These are phyloP conservation scores for Melospiza georgiana DNA, from an alignment of 2,113 vertebrate species.

Conservation along the genomic window DNA sequence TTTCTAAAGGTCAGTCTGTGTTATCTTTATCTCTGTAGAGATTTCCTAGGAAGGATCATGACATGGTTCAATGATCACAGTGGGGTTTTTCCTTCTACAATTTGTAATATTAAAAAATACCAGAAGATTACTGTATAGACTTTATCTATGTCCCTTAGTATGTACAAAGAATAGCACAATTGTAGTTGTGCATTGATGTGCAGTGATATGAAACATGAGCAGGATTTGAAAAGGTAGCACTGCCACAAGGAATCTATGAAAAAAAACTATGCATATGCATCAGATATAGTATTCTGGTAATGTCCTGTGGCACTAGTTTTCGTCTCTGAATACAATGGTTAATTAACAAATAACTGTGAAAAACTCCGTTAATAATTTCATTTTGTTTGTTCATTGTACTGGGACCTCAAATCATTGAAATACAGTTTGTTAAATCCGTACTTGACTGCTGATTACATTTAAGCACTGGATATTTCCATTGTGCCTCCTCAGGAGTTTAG, in stretches of 20 bases:
- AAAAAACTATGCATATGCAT: constrained; percentile 57
- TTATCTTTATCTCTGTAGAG: constrained; percentile 70
- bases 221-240: constrained; percentile 62
- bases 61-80: constrained; percentile 71
- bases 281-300: constrained; percentile 61
- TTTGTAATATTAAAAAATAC: constrained; percentile 75
- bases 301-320: constrained; percentile 58
- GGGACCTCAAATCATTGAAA: constrained; percentile 34
- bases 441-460: constrained; percentile 8
- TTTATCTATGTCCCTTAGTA: constrained; percentile 63
- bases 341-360: constrained; percentile 71
- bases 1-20: constrained; percentile 69
- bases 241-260: constrained; percentile 58
- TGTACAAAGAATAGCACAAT: constrained; percentile 66
- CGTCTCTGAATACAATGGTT: constrained; percentile 42
- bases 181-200: constrained; percentile 74
- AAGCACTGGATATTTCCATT: neutral
- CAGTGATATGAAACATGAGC: constrained; percentile 73
- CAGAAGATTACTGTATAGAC: constrained; percentile 71
- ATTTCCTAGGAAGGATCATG: constrained; percentile 67
- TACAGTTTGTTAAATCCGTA: constrained; percentile 55
- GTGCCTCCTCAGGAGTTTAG: neutral
- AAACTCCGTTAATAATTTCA: constrained; percentile 66
- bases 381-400: constrained; percentile 60
- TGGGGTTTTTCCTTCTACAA: constrained; percentile 65